phyloP scores from a whole-genome alignment of 1,140 invertebrate species.

The Semibalanus balanoides region DNA sequence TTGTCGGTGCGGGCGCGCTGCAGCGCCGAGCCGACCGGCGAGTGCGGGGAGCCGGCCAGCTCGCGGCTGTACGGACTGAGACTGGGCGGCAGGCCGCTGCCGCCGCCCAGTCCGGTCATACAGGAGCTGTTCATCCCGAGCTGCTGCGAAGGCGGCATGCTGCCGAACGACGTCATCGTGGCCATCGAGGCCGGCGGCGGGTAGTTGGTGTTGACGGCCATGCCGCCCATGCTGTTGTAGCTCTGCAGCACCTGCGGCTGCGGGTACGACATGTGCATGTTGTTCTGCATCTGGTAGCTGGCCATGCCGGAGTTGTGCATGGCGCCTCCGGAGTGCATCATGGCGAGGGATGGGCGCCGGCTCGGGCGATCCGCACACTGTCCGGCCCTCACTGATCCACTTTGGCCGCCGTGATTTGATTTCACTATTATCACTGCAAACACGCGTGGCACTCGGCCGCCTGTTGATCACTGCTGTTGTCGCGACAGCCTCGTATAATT shows the following conservation, averaged over 20 bases:
- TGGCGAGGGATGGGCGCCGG: not conserved
- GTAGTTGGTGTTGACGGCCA: not conserved
- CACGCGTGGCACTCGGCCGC: not conserved
- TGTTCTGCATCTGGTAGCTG: not conserved
- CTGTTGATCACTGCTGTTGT: not conserved
- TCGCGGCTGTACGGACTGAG: not conserved
- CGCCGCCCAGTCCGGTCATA: not conserved
- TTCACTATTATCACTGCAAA: constrained; percentile 2
- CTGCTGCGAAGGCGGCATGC: not conserved
- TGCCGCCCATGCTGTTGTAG: not conserved
- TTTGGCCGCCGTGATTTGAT: not conserved
- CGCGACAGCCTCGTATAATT: not conserved
- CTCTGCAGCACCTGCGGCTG: not conserved
- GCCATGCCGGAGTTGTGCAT: not conserved
- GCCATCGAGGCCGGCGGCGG: not conserved
- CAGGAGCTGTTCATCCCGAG: not conserved
- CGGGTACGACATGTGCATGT: not conserved
- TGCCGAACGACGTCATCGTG: not conserved
- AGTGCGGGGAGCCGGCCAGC: not conserved
- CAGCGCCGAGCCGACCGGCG: constrained; percentile 15
- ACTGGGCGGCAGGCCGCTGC: not conserved
- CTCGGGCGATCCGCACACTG: not conserved
- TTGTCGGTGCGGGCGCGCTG: constrained; percentile 43
- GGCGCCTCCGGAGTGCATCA: not conserved
- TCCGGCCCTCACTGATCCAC: not conserved